Evolutionary conservation across 1,140 invertebrate genomes (phyloP).

Genomic region (Vanessa atalanta): DNA sequence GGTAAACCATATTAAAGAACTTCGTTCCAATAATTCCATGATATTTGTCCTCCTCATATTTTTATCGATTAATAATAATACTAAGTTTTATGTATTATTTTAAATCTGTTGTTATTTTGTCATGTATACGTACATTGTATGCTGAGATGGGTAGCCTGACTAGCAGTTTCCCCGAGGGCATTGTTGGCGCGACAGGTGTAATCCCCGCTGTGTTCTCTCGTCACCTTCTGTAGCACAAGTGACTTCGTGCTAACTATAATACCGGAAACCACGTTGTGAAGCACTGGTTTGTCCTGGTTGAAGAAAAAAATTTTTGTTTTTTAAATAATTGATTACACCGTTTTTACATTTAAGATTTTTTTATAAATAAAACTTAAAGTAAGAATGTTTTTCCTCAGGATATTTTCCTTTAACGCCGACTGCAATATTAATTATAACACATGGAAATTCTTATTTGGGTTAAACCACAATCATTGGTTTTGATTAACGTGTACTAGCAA

Average conservation of each 20-base stretch:
- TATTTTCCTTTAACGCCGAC: too few species aligned
- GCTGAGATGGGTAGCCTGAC: conserved; percentile 87
- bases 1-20: too few species aligned
- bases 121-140: conserved; percentile 88
- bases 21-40: too few species aligned
- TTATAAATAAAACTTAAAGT: too few species aligned
- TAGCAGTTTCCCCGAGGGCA: conserved; percentile 90
- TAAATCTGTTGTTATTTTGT: not conserved
- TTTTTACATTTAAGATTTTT: too few species aligned
- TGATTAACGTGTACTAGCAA: too few species aligned
- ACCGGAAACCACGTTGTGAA: conserved; percentile 91
- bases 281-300: conserved; percentile 86
- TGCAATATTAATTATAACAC: too few species aligned
- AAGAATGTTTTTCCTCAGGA: too few species aligned
- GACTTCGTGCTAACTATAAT: conserved; percentile 93
- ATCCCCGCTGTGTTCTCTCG: conserved; percentile 88
- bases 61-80: not conserved
- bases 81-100: not conserved
- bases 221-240: conserved; percentile 91
- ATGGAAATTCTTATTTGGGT: too few species aligned
- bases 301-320: not conserved
- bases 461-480: too few species aligned
- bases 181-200: conserved; percentile 93
- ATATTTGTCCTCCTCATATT: not conserved
- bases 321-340: too few species aligned